Conservation (phyloP, 2,888 invertebrate genomes). For the Melolontha melolontha region DNA sequence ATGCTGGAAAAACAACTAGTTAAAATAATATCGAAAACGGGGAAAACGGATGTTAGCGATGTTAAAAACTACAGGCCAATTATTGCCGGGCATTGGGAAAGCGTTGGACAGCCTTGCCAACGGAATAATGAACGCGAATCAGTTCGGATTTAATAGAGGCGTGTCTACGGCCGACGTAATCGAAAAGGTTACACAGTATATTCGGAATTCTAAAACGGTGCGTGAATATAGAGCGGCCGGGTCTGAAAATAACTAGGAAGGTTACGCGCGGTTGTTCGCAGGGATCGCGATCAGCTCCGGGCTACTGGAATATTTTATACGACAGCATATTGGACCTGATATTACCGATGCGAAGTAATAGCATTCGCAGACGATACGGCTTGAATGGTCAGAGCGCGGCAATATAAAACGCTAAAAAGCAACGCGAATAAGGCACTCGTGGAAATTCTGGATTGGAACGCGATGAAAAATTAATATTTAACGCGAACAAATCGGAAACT, state of each 20-base stretch:
- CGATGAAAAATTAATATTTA: slow-evolving; percentile 31
- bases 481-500: slow-evolving; percentile 37
- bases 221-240: slow-evolving; percentile 40
- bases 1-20: slow-evolving; percentile 30
- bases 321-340: slow-evolving; percentile 14
- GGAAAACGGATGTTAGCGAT: slow-evolving; percentile 13
- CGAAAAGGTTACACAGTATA: slow-evolving; percentile 34
- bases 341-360: slow-evolving; percentile 32
- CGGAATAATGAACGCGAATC: no score
- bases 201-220: slow-evolving; percentile 27
- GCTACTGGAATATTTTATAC: slow-evolving; percentile 23
- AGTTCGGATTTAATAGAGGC: no score
- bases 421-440: neutral
- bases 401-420: neutral
- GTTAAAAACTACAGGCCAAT: slow-evolving; percentile 26
- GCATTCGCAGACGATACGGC: slow-evolving; percentile 44
- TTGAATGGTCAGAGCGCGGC: neutral
- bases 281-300: slow-evolving; percentile 40
- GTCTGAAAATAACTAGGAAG: neutral
- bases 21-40: no score
- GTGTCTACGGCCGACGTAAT: no score
- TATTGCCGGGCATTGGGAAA: slow-evolving; percentile 34
- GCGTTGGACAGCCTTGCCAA: no score
- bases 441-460: slow-evolving; percentile 3
- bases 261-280: slow-evolving; percentile 41